phyloP scores from a whole-genome alignment of 2,113 vertebrate genomes.

The Ornithorhynchus anatinus region DNA sequence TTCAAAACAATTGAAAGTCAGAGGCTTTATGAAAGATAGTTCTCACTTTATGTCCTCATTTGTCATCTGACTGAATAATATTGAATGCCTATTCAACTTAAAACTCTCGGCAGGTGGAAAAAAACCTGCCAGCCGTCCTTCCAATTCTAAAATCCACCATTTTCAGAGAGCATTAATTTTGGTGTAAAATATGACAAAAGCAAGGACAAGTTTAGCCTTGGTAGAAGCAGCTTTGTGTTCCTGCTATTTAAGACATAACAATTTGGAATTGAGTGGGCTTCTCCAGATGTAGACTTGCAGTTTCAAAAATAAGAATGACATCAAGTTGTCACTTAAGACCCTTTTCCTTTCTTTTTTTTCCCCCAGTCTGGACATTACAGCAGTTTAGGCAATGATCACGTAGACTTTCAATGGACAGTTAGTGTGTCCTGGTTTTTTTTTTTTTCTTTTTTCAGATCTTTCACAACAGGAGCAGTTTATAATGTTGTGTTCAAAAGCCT shows the following conservation, averaged over 20 bases:
- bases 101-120: not conserved
- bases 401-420: no score
- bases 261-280: not conserved
- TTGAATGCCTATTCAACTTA: slow-evolving; percentile 4
- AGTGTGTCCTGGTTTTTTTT: no score
- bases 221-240: not conserved
- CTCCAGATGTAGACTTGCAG: slow-evolving; percentile 1
- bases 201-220: not conserved
- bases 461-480: no score
- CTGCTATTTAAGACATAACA: not conserved
- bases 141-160: not conserved
- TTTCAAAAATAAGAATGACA: slow-evolving; percentile 9
- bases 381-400: no score
- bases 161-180: not conserved
- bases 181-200: not conserved
- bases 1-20: slow-evolving; percentile 19
- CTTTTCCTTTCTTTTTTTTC: no score
- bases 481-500: no score
- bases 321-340: no score
- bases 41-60: slow-evolving; percentile 7
- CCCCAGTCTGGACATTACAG: no score
- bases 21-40: not conserved
- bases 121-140: not conserved
- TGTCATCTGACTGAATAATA: slow-evolving; percentile 17
- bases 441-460: no score